Conservation (phyloP, 2,113 vertebrate species). For the Syngnathus typhle region DNA sequence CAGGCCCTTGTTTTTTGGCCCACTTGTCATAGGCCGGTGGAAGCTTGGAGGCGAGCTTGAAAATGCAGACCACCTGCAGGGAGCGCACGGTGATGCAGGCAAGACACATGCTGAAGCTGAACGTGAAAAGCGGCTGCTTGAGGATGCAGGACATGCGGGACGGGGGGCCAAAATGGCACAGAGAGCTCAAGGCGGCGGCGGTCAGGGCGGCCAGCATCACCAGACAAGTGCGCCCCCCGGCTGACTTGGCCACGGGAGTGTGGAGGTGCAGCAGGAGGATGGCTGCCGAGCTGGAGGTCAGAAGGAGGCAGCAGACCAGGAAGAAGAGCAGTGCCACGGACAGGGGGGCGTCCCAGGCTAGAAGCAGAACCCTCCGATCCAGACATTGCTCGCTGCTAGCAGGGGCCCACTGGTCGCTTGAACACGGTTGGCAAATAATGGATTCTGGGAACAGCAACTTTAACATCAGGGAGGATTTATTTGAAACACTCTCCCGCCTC, state of each 20-base stretch:
- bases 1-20: slow-evolving; percentile 71
- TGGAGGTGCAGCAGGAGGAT: slow-evolving; percentile 67
- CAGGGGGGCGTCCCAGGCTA: slow-evolving; percentile 59
- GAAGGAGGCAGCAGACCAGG: slow-evolving; percentile 65
- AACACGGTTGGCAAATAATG: slow-evolving; percentile 68
- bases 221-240: slow-evolving; percentile 77
- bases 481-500: no score
- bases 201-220: slow-evolving; percentile 71
- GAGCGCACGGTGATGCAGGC: slow-evolving; percentile 72
- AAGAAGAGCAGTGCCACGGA: slow-evolving; percentile 60
- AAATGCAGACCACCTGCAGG: slow-evolving; percentile 79
- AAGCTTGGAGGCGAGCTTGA: slow-evolving; percentile 75
- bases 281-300: slow-evolving; percentile 54
- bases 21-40: slow-evolving; percentile 71
- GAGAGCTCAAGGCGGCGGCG: slow-evolving; percentile 53
- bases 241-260: slow-evolving; percentile 77
- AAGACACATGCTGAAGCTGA: slow-evolving; percentile 75
- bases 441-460: slow-evolving; percentile 51
- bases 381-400: slow-evolving; percentile 60
- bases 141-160: slow-evolving; percentile 58
- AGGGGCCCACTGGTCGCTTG: slow-evolving; percentile 65
- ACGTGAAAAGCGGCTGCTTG: slow-evolving; percentile 67
- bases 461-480: not conserved
- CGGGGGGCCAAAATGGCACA: slow-evolving; percentile 67
- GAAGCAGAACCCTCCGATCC: slow-evolving; percentile 51